Percentiles rank a stretch among this genome's conserved stretches.
Conservation (phyloP, 2,113 vertebrate species). For the Manacus vitellinus region DNA sequence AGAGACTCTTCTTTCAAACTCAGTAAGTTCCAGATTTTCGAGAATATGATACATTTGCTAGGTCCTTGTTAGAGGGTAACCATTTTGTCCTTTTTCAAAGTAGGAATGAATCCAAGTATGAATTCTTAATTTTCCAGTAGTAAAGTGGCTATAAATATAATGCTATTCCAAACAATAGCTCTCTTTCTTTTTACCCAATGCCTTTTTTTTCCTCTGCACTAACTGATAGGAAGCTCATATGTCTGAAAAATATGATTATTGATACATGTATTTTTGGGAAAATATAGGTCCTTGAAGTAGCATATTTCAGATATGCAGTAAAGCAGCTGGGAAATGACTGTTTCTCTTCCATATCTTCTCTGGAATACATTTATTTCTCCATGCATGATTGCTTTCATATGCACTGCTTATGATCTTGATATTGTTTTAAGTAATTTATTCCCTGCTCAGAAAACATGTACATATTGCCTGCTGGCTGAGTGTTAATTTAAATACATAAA, state of each 20-base stretch:
- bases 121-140: not conserved
- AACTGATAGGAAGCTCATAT: not conserved
- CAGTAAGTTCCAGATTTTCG: not conserved
- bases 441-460: not conserved
- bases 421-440: constrained; percentile 31
- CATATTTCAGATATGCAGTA: not conserved
- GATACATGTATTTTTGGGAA: not conserved
- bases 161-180: not conserved
- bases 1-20: not conserved
- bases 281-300: not conserved
- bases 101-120: not conserved
- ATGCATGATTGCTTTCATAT: not conserved
- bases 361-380: not conserved
- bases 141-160: not conserved
- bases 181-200: not conserved
- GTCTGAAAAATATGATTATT: not conserved
- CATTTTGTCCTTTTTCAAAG: not conserved
- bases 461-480: not conserved
- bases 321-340: not conserved
- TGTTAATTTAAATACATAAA: not conserved
- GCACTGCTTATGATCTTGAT: not conserved
- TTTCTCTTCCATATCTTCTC: not conserved
- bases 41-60: not conserved
- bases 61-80: not conserved
- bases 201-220: not conserved